phyloP scores from a whole-genome alignment of 2,113 vertebrate genomes.

The Hylia prasina region DNA sequence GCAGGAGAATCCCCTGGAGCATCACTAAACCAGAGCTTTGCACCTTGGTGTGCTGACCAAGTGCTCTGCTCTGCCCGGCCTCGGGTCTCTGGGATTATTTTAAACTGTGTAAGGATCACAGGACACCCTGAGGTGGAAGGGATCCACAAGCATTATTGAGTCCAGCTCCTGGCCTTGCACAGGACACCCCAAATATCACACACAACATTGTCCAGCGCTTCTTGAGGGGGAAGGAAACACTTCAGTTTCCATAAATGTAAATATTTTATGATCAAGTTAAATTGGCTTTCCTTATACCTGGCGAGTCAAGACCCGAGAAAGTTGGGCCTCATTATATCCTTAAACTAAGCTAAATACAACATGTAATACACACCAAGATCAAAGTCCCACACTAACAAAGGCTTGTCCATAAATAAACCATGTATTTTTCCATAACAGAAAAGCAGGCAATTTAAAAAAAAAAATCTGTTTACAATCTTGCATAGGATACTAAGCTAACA shows the following conservation, averaged over 20 bases:
- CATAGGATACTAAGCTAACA: neutral
- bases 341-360: neutral
- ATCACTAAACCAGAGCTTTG: neutral
- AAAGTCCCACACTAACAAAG: neutral
- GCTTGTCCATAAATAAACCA: neutral
- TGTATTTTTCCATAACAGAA: neutral
- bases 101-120: neutral
- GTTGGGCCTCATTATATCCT: neutral
- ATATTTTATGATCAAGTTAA: neutral
- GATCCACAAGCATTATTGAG: neutral
- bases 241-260: neutral
- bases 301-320: neutral
- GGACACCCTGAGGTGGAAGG: neutral
- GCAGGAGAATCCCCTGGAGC: neutral
- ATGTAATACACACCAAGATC: neutral
- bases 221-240: neutral
- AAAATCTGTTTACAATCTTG: neutral
- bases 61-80: neutral
- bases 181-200: neutral
- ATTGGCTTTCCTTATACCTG: neutral
- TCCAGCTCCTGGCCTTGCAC: neutral
- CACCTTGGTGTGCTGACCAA: rapidly evolving
- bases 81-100: neutral
- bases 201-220: neutral
- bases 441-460: neutral